Percentiles rank a stretch among this genome's conserved stretches.
Evolutionary conservation across 2,113 vertebrate genomes (phyloP).

Genomic region (Sapajus apella): DNA sequence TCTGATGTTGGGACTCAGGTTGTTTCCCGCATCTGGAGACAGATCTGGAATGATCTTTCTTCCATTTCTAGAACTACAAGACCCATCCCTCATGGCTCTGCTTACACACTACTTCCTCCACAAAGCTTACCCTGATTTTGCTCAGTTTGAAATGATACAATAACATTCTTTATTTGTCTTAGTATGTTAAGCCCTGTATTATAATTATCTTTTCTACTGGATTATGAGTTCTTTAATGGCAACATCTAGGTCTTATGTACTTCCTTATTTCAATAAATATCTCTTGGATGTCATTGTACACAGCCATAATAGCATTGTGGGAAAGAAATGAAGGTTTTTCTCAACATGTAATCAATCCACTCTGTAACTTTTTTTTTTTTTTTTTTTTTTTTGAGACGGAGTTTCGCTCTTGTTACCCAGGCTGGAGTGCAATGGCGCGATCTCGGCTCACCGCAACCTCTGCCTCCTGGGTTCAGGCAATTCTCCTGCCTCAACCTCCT

Average conservation of each 20-base stretch:
- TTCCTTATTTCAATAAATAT: not conserved
- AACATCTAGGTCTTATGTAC: not conserved
- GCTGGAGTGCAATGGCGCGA: too few species aligned
- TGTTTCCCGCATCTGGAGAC: not conserved
- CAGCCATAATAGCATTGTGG: not conserved
- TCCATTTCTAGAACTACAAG: not conserved
- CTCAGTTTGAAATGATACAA: not conserved
- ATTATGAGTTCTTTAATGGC: not conserved
- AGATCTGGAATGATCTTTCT: not conserved
- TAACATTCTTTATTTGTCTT: not conserved
- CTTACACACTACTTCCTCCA: not conserved
- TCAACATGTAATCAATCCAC: not conserved
- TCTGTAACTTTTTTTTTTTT: not conserved
- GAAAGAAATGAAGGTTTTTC: slow-evolving; percentile 32
- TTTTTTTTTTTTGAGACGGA: too few species aligned
- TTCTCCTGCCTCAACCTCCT: too few species aligned
- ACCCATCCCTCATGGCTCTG: not conserved
- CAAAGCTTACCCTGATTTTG: not conserved
- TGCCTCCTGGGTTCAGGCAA: too few species aligned
- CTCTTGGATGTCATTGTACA: not conserved
- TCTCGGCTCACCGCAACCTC: too few species aligned
- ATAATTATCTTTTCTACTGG: not conserved
- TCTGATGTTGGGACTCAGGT: not conserved
- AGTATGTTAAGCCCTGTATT: not conserved
- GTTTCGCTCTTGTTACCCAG: too few species aligned